Percentiles rank a stretch among this genome's conserved stretches.
These are phyloP conservation scores for Hipparchia sbordonii DNA, from an alignment of 2,888 invertebrate genomes.

Conservation along the genomic window DNA sequence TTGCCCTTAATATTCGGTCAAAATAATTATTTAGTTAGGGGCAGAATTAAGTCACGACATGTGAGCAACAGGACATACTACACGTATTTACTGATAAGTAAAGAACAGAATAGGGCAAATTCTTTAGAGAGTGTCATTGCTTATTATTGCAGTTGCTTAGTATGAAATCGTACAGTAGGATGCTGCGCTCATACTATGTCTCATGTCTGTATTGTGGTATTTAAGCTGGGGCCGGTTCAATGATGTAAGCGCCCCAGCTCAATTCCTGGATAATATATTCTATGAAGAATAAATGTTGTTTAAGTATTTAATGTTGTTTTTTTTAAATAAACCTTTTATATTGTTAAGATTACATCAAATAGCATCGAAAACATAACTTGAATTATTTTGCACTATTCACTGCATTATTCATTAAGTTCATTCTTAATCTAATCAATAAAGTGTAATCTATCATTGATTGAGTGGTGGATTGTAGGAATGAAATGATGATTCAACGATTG, in stretches of 20 bases:
- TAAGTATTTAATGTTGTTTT: no score
- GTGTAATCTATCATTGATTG: no score
- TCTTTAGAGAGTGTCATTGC: conserved; percentile 4
- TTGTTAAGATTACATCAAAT: no score
- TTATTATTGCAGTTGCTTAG: conserved; percentile 6
- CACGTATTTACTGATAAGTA: conserved; percentile 2
- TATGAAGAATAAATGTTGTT: background rate
- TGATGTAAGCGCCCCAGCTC: background rate
- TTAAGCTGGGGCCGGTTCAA: conserved; percentile 5
- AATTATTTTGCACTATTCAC: no score
- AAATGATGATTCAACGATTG: no score
- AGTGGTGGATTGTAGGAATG: no score
- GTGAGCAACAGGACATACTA: conserved; percentile 6
- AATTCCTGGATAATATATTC: conserved; percentile 4
- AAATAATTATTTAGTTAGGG: background rate
- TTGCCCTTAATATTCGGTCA: conserved; percentile 4
- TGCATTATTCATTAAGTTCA: no score
- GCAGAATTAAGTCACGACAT: background rate
- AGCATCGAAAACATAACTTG: no score
- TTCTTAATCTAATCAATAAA: no score
- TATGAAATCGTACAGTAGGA: conserved; percentile 4
- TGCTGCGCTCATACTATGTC: conserved; percentile 4
- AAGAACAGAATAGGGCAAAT: conserved; percentile 6
- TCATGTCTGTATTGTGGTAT: background rate
- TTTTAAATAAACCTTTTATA: no score